Conservation (phyloP, 2,888 invertebrate species). For the Dynastes maya region DNA sequence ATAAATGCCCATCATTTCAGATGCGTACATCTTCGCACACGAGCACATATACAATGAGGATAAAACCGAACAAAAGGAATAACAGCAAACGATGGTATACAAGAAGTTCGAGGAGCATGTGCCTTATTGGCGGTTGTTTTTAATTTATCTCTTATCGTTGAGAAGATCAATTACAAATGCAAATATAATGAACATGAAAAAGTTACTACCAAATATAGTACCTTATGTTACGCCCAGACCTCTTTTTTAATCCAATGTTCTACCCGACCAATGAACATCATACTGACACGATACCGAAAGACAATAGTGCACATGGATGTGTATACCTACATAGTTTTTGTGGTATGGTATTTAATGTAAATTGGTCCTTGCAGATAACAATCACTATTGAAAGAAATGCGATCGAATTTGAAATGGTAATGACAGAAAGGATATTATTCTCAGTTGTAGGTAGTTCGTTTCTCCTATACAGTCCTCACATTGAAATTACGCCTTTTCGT, state of each 20-base stretch:
- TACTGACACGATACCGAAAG: conserved; percentile 24
- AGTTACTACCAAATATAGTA: conserved; percentile 37
- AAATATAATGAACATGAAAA: conserved; percentile 36
- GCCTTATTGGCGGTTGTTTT: conserved; percentile 48
- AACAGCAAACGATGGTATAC: conserved; percentile 20
- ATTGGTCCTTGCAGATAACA: conserved; percentile 25
- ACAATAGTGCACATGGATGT: conserved; percentile 29
- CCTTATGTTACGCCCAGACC: conserved; percentile 34
- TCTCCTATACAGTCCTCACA: conserved; percentile 8
- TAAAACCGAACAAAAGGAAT: neutral
- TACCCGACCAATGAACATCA: conserved; percentile 18
- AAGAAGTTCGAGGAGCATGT: conserved; percentile 38
- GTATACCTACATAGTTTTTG: conserved; percentile 30
- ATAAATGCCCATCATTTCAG: conserved; percentile 47
- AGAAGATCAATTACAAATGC: conserved; percentile 47
- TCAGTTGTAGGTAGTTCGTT: conserved; percentile 20
- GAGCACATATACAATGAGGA: conserved; percentile 17
- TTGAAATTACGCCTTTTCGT: neutral
- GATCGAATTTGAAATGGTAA: conserved; percentile 43
- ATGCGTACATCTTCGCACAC: conserved; percentile 5
- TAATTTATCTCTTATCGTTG: conserved; percentile 47
- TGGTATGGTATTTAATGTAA: conserved; percentile 27
- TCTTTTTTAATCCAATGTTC: conserved; percentile 28
- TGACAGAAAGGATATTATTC: conserved; percentile 15
- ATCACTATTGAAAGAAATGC: conserved; percentile 39